A percentile compares a stretch with the other conserved stretches of the same genome.
Evolutionary conservation across 2,113 vertebrate species (phyloP).

Genomic region (Pyxicephalus adspersus): DNA sequence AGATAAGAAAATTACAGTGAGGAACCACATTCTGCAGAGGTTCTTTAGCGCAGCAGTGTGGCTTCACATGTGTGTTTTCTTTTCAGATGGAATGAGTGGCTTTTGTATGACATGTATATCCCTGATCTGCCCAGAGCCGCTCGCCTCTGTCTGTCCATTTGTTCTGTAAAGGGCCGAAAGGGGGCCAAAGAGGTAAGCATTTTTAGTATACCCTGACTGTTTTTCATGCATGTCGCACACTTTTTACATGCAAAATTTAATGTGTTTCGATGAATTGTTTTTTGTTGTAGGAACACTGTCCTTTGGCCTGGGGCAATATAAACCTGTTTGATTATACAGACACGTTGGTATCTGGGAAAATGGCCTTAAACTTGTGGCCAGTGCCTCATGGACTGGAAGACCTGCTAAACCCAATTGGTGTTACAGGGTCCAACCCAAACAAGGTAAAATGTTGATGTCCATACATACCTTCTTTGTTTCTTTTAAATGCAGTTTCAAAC

Average conservation of each 20-base stretch:
- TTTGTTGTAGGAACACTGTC: constrained; percentile 90
- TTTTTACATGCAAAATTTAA: not conserved
- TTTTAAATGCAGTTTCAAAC: too few relatives aligned
- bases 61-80: not conserved
- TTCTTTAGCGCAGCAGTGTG: constrained; percentile 15
- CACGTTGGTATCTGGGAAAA: constrained; percentile 94
- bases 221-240: too few relatives aligned
- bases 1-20: too few relatives aligned
- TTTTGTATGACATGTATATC: constrained; percentile 95
- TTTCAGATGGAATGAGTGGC: constrained; percentile 94
- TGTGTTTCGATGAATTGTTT: not conserved
- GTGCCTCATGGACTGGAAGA: constrained; percentile 97
- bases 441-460: constrained; percentile 74
- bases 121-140: constrained; percentile 95
- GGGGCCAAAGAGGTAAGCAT: constrained; percentile 93
- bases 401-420: constrained; percentile 94
- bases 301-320: constrained; percentile 96
- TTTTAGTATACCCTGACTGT: not conserved
- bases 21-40: too few relatives aligned
- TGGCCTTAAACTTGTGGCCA: constrained; percentile 97
- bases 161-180: constrained; percentile 96
- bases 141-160: constrained; percentile 96
- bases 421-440: constrained; percentile 96
- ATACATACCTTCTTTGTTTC: too few relatives aligned
- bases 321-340: constrained; percentile 98